Conservation (phyloP, 2,888 invertebrate genomes). For the Lapara coniferarum region DNA sequence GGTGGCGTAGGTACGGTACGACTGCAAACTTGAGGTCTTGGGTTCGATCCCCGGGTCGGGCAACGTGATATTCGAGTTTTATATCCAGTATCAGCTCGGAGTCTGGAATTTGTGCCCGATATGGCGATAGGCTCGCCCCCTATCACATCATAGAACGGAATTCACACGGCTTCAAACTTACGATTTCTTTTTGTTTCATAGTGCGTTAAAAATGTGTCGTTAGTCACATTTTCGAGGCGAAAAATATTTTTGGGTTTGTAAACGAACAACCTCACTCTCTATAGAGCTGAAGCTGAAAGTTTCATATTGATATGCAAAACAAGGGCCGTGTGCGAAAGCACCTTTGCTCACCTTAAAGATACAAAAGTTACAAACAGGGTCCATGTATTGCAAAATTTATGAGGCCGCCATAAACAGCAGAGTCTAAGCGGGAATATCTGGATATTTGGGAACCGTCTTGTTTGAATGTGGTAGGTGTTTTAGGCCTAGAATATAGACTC, state of each 20-base stretch:
- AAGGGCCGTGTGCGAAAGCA: slow-evolving; percentile 7
- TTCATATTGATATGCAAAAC: slow-evolving; percentile 19
- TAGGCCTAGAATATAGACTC: not conserved
- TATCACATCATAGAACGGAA: too few species aligned
- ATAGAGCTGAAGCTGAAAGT: not conserved
- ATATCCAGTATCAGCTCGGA: too few species aligned
- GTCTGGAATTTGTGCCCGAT: too few species aligned
- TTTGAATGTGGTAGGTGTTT: not conserved
- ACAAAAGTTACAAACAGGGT: slow-evolving; percentile 21
- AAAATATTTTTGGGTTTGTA: not conserved
- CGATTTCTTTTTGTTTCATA: too few species aligned
- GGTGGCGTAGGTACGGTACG: too few species aligned
- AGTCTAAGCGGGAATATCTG: slow-evolving; percentile 22
- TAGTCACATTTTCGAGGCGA: too few species aligned
- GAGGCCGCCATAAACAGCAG: slow-evolving; percentile 22
- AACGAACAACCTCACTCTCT: not conserved
- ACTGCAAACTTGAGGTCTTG: too few species aligned
- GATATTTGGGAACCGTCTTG: not conserved
- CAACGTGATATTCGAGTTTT: too few species aligned
- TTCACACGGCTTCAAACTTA: too few species aligned
- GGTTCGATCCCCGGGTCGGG: too few species aligned
- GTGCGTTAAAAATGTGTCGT: too few species aligned
- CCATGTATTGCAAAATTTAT: slow-evolving; percentile 25
- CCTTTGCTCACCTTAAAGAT: slow-evolving; percentile 19
- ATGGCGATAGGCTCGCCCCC: too few species aligned